Evolutionary conservation across 2,113 vertebrate species (phyloP).

Genomic region (Vireo altiloquus): DNA sequence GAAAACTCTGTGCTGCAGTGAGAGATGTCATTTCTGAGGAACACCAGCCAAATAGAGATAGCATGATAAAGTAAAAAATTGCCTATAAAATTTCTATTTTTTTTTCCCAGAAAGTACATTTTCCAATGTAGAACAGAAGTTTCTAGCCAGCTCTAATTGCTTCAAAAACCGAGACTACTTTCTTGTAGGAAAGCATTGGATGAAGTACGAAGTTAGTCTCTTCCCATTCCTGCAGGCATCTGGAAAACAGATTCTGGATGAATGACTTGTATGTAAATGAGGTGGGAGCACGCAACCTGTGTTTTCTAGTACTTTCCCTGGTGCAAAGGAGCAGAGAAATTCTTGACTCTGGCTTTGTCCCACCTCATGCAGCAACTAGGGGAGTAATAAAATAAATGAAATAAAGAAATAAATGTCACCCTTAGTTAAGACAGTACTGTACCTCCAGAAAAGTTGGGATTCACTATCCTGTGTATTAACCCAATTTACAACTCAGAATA

Average conservation of each 20-base stretch:
- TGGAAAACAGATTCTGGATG: neutral
- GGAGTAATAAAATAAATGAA: too few species aligned
- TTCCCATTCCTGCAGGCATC: neutral
- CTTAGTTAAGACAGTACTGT: neutral
- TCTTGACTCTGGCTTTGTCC: neutral
- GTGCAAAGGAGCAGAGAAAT: neutral
- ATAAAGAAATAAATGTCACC: neutral
- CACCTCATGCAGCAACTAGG: neutral
- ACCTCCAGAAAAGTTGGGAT: neutral
- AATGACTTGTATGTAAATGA: neutral
- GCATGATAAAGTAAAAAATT: neutral
- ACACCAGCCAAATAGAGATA: neutral
- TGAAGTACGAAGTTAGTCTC: neutral
- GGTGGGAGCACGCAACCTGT: accelerated
- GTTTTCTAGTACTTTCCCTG: neutral
- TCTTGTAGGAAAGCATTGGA: neutral
- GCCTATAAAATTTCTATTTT: accelerated
- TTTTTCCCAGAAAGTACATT: neutral
- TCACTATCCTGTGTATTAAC: neutral
- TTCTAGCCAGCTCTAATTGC: neutral
- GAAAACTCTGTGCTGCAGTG: neutral
- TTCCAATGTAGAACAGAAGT: neutral
- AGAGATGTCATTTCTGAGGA: neutral
- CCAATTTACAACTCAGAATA: neutral
- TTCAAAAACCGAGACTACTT: neutral